These are phyloP conservation scores for Morpho achilles DNA, from an alignment of 2,888 invertebrate genomes.

Conservation along the genomic window DNA sequence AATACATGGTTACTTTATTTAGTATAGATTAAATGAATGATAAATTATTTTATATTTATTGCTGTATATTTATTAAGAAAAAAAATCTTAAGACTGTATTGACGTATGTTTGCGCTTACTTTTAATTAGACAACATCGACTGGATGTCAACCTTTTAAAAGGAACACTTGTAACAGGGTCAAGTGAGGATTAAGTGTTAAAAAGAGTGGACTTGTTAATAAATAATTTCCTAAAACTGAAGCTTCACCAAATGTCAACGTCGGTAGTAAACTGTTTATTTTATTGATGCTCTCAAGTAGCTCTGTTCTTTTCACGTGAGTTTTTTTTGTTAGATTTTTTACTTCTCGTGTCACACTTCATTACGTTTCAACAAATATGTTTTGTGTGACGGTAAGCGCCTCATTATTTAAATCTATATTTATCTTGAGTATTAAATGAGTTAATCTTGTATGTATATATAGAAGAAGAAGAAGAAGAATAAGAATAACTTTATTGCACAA, in stretches of 20 bases:
- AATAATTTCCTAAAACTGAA: conserved; percentile 55
- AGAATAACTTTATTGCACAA: no score
- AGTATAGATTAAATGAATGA: no score
- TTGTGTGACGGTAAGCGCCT: conserved; percentile 4
- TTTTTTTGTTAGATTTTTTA: conserved; percentile 37
- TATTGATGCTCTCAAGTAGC: conserved; percentile 62
- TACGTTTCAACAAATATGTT: conserved; percentile 24
- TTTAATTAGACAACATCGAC: conserved; percentile 25
- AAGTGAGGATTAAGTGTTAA: conserved; percentile 54
- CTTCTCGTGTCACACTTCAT: conserved; percentile 27
- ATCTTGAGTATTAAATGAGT: no score
- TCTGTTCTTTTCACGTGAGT: conserved; percentile 40
- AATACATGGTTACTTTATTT: no score
- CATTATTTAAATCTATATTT: no score
- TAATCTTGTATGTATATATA: no score
- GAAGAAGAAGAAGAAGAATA: no score
- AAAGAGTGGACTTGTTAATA: conserved; percentile 48
- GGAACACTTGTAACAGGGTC: conserved; percentile 52
- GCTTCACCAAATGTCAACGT: conserved; percentile 46
- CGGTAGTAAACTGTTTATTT: conserved; percentile 66
- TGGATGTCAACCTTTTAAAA: conserved; percentile 38
- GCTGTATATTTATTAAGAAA: background rate
- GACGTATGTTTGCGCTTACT: conserved; percentile 4
- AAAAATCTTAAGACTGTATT: background rate
- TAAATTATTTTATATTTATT: no score